phyloP scores from a whole-genome alignment of 1,140 invertebrate genomes.

The Zaprionus vittiger region DNA sequence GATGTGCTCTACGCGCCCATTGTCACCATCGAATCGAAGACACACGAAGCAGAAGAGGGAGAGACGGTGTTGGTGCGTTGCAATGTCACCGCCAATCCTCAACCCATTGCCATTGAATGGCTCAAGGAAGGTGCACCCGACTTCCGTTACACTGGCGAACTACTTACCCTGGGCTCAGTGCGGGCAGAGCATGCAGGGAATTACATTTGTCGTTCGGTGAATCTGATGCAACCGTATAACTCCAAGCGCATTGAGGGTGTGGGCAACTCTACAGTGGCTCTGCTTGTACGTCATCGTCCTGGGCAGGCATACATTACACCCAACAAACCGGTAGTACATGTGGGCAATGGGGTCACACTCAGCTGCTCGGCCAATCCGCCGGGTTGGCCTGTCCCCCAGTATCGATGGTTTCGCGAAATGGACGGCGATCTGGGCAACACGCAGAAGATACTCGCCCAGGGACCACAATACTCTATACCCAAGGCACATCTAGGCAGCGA shows the following conservation, averaged over 20 bases:
- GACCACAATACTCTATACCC: constrained; percentile 93
- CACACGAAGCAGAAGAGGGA: constrained; percentile 92
- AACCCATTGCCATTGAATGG: constrained; percentile 93
- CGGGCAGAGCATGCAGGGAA: constrained; percentile 93
- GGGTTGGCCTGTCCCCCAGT: constrained; percentile 94
- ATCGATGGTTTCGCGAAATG: constrained; percentile 93
- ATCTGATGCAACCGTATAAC: constrained; percentile 90
- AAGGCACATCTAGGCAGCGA: constrained; percentile 93
- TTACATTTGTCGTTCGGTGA: constrained; percentile 93
- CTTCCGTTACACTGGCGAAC: constrained; percentile 92
- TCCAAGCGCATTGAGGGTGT: constrained; percentile 88
- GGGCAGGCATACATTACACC: constrained; percentile 93
- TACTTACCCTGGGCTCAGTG: constrained; percentile 89
- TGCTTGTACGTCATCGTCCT: constrained; percentile 93
- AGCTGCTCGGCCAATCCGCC: constrained; percentile 94
- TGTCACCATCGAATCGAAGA: constrained; percentile 91
- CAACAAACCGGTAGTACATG: constrained; percentile 92
- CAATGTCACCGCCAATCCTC: constrained; percentile 94
- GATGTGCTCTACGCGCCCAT: constrained; percentile 94
- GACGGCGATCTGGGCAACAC: constrained; percentile 86
- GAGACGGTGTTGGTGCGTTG: constrained; percentile 93
- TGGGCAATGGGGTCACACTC: constrained; percentile 92
- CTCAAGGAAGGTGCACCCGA: constrained; percentile 92
- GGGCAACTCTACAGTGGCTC: constrained; percentile 90
- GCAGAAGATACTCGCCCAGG: constrained; percentile 88